These are phyloP conservation scores for Tipula lateralis DNA, from an alignment of 2,888 invertebrate genomes.

Conservation along the genomic window DNA sequence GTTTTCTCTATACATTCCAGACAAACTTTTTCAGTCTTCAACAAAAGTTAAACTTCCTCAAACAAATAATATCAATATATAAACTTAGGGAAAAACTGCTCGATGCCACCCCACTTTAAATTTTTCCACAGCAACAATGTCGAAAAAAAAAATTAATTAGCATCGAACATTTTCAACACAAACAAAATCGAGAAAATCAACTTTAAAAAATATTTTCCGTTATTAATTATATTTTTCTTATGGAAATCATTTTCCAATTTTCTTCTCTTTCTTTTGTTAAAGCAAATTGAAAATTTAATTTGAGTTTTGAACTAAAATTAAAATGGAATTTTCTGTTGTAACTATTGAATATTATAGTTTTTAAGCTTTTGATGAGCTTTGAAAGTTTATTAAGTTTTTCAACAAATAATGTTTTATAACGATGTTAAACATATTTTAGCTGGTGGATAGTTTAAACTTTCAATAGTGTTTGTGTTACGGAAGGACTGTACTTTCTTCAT, in stretches of 20 bases:
- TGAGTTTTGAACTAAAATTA: neutral
- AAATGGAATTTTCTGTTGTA: neutral
- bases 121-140: neutral
- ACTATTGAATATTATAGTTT: neutral
- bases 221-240: neutral
- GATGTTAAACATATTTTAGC: neutral
- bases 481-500: no score
- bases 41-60: neutral
- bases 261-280: no score
- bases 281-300: neutral
- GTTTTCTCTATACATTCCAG: neutral
- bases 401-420: neutral
- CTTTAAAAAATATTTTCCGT: neutral
- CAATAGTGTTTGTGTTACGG: no score
- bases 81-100: neutral
- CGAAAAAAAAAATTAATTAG: neutral
- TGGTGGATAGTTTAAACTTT: neutral
- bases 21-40: neutral
- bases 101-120: no score
- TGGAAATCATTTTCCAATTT: neutral
- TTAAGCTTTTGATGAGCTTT: slow-evolving; percentile 19
- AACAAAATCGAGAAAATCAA: neutral
- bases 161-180: neutral
- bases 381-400: neutral
- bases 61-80: neutral